phyloP scores from a whole-genome alignment of 2,888 invertebrate species.

The Heliconius hortense region DNA sequence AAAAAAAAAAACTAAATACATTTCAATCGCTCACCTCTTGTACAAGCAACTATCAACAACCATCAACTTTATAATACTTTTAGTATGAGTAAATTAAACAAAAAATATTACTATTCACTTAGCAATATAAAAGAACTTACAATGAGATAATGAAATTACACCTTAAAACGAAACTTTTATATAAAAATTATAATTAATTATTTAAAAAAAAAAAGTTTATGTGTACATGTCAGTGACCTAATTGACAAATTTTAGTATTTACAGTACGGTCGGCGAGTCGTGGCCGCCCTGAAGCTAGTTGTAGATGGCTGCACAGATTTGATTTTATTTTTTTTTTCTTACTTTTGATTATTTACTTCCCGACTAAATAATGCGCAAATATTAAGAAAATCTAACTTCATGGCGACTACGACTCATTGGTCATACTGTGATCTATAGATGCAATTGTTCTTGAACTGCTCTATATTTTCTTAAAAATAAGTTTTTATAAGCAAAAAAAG shows the following conservation, averaged over 20 bases:
- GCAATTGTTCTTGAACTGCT: background rate
- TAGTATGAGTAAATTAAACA: constrained; percentile 13
- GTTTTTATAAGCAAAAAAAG: background rate
- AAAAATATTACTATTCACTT: constrained; percentile 6
- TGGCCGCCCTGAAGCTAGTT: too few relatives aligned
- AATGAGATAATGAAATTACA: constrained; percentile 10
- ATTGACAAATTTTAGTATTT: background rate
- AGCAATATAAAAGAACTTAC: constrained; percentile 3
- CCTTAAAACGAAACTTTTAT: background rate
- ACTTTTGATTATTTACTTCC: too few relatives aligned
- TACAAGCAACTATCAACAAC: constrained; percentile 3
- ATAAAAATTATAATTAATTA: constrained; percentile 5
- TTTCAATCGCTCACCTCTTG: background rate
- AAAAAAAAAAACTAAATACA: background rate
- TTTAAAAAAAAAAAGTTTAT: background rate
- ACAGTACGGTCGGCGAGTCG: background rate
- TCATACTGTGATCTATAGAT: background rate
- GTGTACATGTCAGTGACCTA: background rate
- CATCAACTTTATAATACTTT: constrained; percentile 17
- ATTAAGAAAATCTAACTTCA: too few relatives aligned
- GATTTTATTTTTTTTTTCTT: too few relatives aligned
- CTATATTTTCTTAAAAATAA: background rate
- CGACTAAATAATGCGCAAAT: too few relatives aligned
- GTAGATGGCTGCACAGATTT: too few relatives aligned
- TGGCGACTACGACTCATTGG: too few relatives aligned